Percentiles rank a stretch among this genome's conserved stretches.
phyloP scores from a whole-genome alignment of 2,888 invertebrate species.

The Rhodophaea formosa region DNA sequence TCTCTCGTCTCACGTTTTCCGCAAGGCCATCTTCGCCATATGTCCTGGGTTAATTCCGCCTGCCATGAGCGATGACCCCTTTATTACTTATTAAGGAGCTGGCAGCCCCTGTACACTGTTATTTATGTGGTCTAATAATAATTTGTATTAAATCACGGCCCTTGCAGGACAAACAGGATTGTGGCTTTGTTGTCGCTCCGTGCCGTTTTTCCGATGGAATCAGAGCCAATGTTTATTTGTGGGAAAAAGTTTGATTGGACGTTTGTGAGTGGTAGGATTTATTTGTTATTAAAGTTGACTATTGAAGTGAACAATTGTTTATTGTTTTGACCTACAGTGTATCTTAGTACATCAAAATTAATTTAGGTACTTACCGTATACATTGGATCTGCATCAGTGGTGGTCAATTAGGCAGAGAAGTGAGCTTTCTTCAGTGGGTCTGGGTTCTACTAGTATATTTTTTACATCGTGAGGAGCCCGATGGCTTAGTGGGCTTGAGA shows the following conservation, averaged over 20 bases:
- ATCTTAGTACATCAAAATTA: too few relatives aligned
- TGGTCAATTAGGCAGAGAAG: too few relatives aligned
- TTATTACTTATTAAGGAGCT: conserved; percentile 80
- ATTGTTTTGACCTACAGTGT: not conserved
- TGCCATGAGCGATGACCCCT: conserved; percentile 76
- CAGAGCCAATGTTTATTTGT: conserved; percentile 48
- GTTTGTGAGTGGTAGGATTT: conserved; percentile 13
- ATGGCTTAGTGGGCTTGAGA: too few relatives aligned
- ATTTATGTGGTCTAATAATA: conserved; percentile 81
- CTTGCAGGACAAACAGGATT: conserved; percentile 76
- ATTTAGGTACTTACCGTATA: too few relatives aligned
- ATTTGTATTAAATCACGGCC: conserved; percentile 80
- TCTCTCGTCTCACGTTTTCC: conserved; percentile 4
- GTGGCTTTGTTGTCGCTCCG: conserved; percentile 70
- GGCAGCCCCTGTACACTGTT: conserved; percentile 65
- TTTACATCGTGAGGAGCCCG: too few relatives aligned
- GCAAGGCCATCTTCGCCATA: conserved; percentile 45
- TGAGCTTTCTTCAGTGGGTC: too few relatives aligned
- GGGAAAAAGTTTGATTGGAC: conserved; percentile 41
- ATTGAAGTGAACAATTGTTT: not conserved
- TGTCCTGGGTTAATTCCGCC: conserved; percentile 70
- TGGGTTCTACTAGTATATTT: too few relatives aligned
- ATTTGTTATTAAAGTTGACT: conserved; percentile 3
- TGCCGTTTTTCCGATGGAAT: conserved; percentile 49
- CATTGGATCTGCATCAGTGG: too few relatives aligned